Evolutionary conservation across 2,888 invertebrate genomes (phyloP), one percentile per base, ranked within the genome.

Genomic region (Cephus nigrinus): DNA sequence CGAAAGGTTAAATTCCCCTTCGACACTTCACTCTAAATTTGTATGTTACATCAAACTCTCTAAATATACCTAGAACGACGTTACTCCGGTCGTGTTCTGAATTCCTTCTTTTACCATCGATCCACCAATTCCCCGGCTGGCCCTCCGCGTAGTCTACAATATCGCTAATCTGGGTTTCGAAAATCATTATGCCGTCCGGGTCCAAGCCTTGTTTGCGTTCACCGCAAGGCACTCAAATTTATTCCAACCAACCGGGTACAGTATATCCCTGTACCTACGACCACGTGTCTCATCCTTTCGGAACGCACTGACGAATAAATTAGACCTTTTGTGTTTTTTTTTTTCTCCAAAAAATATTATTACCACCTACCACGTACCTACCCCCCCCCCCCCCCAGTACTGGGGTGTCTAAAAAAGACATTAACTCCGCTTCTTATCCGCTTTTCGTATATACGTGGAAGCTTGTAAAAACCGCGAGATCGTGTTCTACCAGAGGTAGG

Each of bases 401-500:
- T 55, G 55, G 23, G 23, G 9, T 55, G 23, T 55, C 55, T 23
- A 55, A 9, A 55, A 15, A 9, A 55, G 23, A 9, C 55, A 55
- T 55, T 23, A 23, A 15, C 55, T 55, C 23, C 23, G 23, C 23
- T 55, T 55, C 23, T 55, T 55, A 55, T 55, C 9, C 55, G 23
- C 4, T 15, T 9, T 2, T 55, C 55, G 55, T 55, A 23, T 55
- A 55, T 55, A 40, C 15, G 15, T 40, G 40, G 23, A 23, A 9
- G 55, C 55, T 15, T 23, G 23, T 55, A 55, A 23, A 55, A 55
- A 55, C 55, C 55, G 23, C 74, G 32, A 31, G 69, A 71, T 71
- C 75, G 74, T 74, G 68, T 78, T 69, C 68, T 30, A 32, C 73
- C 78, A 75, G 75, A 73, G 73, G 77, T 80, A 76, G 76, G 74